Evolutionary conservation across 2,113 vertebrate genomes (phyloP).

Genomic region (Tupaia chinensis): DNA sequence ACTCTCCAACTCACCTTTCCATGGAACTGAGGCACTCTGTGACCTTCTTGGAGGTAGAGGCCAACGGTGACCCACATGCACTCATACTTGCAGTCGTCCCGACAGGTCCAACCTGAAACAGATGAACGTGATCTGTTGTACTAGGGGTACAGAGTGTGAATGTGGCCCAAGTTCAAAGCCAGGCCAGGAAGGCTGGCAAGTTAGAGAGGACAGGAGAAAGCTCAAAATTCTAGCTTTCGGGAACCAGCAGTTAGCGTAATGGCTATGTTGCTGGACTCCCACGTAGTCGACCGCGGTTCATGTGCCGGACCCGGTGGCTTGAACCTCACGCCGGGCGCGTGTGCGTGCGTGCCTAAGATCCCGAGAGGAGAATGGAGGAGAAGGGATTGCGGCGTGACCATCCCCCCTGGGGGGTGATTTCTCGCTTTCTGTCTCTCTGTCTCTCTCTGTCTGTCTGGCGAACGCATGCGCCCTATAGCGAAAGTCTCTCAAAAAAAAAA

Average conservation of each 20-base stretch:
- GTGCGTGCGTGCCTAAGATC: too few relatives aligned
- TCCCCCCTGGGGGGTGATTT: too few relatives aligned
- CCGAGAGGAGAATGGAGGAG: too few relatives aligned
- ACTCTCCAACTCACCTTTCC: conserved; percentile 91
- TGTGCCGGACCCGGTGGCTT: too few relatives aligned
- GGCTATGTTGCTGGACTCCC: too few relatives aligned
- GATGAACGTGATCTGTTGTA: neutral
- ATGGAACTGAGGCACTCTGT: conserved; percentile 95
- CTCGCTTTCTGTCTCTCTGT: too few relatives aligned
- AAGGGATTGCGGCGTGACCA: too few relatives aligned
- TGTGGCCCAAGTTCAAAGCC: neutral
- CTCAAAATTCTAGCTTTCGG: conserved; percentile 7
- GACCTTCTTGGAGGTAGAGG: conserved; percentile 94
- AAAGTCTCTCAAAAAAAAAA: neutral
- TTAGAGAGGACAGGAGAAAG: conserved; percentile 13
- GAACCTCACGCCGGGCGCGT: too few relatives aligned
- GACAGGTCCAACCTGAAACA: conserved; percentile 94
- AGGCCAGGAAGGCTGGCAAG: neutral
- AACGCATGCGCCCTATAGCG: too few relatives aligned
- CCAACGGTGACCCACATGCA: conserved; percentile 98
- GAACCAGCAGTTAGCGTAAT: too few relatives aligned
- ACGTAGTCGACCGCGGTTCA: too few relatives aligned
- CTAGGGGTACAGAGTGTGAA: neutral
- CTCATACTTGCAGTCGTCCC: conserved; percentile 95
- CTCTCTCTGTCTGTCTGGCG: too few relatives aligned